phyloP scores from a whole-genome alignment of 2,888 invertebrate species.

The Girardia tigrina region DNA sequence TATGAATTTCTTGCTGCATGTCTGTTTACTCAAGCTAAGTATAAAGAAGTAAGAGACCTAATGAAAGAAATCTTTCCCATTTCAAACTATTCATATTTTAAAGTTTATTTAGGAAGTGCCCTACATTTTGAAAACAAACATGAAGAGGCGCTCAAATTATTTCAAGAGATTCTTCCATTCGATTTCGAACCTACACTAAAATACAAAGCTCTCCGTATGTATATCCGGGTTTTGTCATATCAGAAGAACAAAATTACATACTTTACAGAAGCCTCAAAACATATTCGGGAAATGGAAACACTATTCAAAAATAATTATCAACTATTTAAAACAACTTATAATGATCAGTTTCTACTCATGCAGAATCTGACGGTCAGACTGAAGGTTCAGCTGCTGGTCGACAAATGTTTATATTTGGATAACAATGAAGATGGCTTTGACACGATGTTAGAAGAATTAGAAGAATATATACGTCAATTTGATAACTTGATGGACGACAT shows the following conservation, averaged over 20 bases:
- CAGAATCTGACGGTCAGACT: no score
- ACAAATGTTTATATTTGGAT: no score
- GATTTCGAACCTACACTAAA: not conserved
- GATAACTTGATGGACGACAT: no score
- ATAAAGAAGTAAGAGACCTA: not conserved
- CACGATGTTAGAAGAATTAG: no score
- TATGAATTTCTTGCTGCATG: not conserved
- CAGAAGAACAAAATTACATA: not conserved
- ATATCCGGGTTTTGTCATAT: not conserved
- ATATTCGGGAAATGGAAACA: no score
- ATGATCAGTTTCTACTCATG: no score
- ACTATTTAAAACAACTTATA: no score
- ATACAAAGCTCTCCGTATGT: not conserved
- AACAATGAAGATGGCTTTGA: no score
- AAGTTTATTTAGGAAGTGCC: not conserved
- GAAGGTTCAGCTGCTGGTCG: no score
- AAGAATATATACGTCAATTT: no score
- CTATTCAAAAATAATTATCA: no score
- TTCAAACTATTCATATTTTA: not conserved
- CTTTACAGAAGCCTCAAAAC: no score
- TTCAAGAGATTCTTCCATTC: not conserved
- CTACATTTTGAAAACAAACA: not conserved
- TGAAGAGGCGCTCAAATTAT: not conserved
- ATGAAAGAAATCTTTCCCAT: not conserved
- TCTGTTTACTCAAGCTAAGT: not conserved